phyloP scores from a whole-genome alignment of 2,113 vertebrate genomes.

The Semnopithecus entellus region DNA sequence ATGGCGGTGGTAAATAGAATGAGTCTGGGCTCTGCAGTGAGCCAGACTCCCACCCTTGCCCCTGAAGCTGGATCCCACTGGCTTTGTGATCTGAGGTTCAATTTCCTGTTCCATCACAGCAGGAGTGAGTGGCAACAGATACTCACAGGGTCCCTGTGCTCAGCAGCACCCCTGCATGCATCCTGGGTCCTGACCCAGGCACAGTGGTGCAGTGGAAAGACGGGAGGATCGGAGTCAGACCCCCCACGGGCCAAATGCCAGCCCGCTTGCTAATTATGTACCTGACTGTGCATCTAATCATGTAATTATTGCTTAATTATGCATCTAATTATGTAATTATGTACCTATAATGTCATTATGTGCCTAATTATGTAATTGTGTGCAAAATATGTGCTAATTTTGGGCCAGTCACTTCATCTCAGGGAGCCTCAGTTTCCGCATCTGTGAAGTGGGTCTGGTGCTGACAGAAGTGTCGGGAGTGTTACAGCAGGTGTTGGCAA shows the following conservation, averaged over 20 bases:
- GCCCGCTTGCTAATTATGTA: neutral
- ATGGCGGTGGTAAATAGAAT: neutral
- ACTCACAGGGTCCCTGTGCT: too few species aligned
- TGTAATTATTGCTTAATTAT: neutral
- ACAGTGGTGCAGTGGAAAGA: neutral
- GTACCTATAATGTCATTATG: neutral
- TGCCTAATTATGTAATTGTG: neutral
- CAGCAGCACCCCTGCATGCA: too few species aligned
- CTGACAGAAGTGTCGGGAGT: too few species aligned
- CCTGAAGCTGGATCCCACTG: neutral
- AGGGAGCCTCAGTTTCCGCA: neutral
- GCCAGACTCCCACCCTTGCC: neutral
- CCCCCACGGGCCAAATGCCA: neutral
- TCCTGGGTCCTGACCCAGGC: too few species aligned
- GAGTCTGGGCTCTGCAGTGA: neutral
- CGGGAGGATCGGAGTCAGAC: neutral
- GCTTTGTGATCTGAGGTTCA: neutral
- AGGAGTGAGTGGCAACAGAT: neutral
- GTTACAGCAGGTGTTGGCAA: neutral
- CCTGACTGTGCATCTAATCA: neutral
- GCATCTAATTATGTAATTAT: neutral
- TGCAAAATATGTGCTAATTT: neutral
- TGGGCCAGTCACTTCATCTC: neutral
- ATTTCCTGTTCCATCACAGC: neutral
- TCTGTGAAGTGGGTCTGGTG: neutral